Evolutionary conservation across 1,140 invertebrate species (phyloP), one percentile per base, ranked within the genome.

Genomic region (Pseudobourletiella spinata): DNA sequence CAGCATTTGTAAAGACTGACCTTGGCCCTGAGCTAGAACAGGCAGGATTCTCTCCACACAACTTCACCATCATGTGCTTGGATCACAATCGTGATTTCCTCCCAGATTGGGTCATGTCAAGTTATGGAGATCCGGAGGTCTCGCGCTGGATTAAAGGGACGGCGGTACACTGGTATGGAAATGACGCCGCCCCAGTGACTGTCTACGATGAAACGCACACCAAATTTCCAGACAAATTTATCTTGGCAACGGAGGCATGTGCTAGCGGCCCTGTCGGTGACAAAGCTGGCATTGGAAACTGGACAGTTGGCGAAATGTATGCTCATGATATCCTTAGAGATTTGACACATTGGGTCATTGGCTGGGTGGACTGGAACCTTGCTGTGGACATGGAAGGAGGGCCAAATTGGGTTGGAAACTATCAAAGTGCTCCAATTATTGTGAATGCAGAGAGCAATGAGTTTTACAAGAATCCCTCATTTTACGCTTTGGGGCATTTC

Each of bases 291-390:
- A 74, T 89, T 16, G 89, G 89, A 26, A 82, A 80, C 3, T 92
- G 89, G 89, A 68, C 74, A 1, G 76, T 87, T 66, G 88, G 79
- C 6, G 82, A 86, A 72, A 67, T 65, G 30, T 91, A 92, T 71
- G 77, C 82, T 1, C 67, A 73, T 43, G 79, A 86, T 71, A 88
- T 91, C 56, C 80, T 91, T 30, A 72, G 83, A 81, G 85, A 88
- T 74, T 72, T 90, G 42, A 84, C 83, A 64, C 79, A 86, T 71
- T 82, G 76, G 71, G 80, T 81, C 44, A 82, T 79, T 70, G 84
- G 87, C 2, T 92, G 89, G 88, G 78, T 88, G 2, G 91, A 95
- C 72, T 95, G 91, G 91, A 95, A 95, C 74, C 75, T 95, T 0
- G 85, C 82, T 20, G 28, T 64, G 6, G 50, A 64, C 26, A 54